Evolutionary conservation across 2,888 invertebrate genomes (phyloP).

Genomic region (Idaea biselata): DNA sequence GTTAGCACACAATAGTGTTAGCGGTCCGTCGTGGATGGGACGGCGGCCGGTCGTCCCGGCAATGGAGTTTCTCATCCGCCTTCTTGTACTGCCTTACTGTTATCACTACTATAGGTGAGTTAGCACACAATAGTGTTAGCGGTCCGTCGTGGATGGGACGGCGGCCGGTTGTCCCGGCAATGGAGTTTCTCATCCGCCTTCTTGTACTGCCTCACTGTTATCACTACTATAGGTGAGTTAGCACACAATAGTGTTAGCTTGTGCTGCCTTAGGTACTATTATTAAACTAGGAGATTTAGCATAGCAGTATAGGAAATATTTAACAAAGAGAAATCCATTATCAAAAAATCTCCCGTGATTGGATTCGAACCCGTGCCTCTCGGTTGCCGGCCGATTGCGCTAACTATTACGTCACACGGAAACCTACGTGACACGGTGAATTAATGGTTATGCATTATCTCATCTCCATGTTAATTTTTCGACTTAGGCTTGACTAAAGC

Average conservation of each 20-base stretch:
- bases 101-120: constrained; percentile 95
- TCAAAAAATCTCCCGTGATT: too few species aligned
- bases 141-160: constrained; percentile 83
- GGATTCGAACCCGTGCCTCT: too few species aligned
- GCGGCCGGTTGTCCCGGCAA: constrained; percentile 83
- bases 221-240: constrained; percentile 94
- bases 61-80: constrained; percentile 95
- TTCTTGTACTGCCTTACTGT: constrained; percentile 97
- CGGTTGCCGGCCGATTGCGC: too few species aligned
- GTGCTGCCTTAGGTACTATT: too few species aligned
- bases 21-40: constrained; percentile 83
- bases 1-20: constrained; percentile 37
- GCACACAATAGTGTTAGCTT: constrained; percentile 58
- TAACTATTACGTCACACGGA: too few species aligned
- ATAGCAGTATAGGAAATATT: constrained; percentile 5
- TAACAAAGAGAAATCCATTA: too few species aligned
- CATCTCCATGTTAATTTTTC: too few species aligned
- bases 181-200: constrained; percentile 97
- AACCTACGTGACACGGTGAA: too few species aligned
- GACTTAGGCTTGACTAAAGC: too few species aligned
- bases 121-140: constrained; percentile 56
- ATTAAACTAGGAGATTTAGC: too few species aligned
- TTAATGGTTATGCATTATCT: too few species aligned
- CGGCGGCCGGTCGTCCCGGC: constrained; percentile 83
- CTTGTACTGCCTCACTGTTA: constrained; percentile 95